phyloP scores from a whole-genome alignment of 2,888 invertebrate species.

The Plagiodera versicolora region DNA sequence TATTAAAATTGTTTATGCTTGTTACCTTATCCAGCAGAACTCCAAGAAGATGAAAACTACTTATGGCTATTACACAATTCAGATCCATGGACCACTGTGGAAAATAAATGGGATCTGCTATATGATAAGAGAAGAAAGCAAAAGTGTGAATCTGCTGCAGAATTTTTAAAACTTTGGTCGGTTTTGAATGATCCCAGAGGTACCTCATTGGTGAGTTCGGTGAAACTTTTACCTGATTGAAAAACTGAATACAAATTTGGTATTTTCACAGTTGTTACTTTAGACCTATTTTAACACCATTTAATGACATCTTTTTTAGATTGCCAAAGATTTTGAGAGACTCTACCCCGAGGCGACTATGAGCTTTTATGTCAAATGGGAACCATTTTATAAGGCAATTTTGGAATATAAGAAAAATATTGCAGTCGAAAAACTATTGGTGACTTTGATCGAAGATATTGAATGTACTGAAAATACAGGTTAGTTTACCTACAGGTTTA shows the following conservation, averaged over 20 bases:
- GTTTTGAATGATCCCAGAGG: slow-evolving; percentile 3
- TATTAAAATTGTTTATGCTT: no score
- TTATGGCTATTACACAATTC: neutral
- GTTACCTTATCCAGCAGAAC: neutral
- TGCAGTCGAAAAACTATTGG: neutral
- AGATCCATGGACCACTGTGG: neutral
- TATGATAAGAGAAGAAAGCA: neutral
- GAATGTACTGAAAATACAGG: slow-evolving; percentile 2
- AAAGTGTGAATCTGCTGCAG: neutral
- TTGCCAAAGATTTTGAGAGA: slow-evolving; percentile 4
- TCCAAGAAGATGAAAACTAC: neutral
- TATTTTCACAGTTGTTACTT: neutral
- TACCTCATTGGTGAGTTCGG: slow-evolving; percentile 1
- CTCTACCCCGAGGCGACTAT: neutral
- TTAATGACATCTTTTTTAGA: neutral
- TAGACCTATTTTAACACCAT: neutral
- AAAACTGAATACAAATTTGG: neutral
- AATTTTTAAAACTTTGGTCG: neutral
- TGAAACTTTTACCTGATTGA: neutral
- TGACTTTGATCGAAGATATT: slow-evolving; percentile 1
- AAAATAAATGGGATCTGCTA: neutral
- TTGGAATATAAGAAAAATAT: neutral
- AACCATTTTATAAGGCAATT: neutral
- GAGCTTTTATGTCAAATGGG: slow-evolving; percentile 1
- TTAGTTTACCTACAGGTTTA: neutral